Evolutionary conservation across 2,888 invertebrate species (phyloP), one percentile per base, ranked within the genome.

Genomic region (Acleris sparsana): DNA sequence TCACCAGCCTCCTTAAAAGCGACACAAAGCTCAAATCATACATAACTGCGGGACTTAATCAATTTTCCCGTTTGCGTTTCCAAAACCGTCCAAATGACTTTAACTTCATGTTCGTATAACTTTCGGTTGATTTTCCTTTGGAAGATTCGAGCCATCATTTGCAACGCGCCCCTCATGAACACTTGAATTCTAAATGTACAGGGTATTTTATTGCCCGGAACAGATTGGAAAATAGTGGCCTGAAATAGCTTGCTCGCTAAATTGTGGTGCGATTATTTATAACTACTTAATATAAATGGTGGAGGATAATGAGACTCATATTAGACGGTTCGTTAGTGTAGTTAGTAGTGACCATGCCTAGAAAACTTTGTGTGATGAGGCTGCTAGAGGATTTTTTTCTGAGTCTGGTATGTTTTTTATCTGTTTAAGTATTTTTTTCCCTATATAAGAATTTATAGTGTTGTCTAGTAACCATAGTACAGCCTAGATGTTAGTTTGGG

Each of bases 161-260:
- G 72, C 73, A 70, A 74, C 69, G 62, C 68, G 73, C 78, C 80
- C 80, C 80, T 75, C 72, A 79, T 75, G 80, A 77, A 75, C 77
- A 74, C 78, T 84, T 79, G 75, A 79, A 77, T 85, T 78, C 78
- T 79, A 81, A 80, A 78, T 80, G 78, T 75, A 71, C 71, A 70
- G 70, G 69, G 74, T 63, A 77, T 76, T 84, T 84, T 86, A 85
- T 86, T 82, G 78, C 77, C 71, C 72, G 86, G 81, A 84, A 85
- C 82, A 81, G 78, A 85, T 84, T 80, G 79, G 79, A 73, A 79
- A 79, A 80, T 79, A 77, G 80, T 80, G 73, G 71, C 69, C 71
- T 53, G 61, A 29, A 25, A 66, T 52, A 33, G 48, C 46, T 43
- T 1, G 48, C 43, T n/a, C 56, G n/a, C 52, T 22, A 43, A 39